Evolutionary conservation across 2,113 vertebrate genomes (phyloP), one percentile per base, ranked within the genome.

Genomic region (Cryptomyrus ogoouensis): DNA sequence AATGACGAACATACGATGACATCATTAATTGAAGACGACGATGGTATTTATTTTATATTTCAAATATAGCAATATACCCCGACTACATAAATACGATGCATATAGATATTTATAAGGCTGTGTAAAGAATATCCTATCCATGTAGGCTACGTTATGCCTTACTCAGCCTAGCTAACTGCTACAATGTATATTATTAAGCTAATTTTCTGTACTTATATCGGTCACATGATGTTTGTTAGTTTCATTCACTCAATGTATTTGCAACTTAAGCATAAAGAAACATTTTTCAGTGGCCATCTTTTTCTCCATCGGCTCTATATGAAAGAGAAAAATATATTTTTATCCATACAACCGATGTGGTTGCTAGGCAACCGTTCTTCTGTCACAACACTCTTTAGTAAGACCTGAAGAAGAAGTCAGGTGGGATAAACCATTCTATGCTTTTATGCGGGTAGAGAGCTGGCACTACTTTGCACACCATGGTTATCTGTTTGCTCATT

Each of bases 341-440:
- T 89, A 35, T 53, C 42, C 53, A 62, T 66, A 66, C 15, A 90
- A 88, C 58, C 47, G 42, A 83, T 86, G 52, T 74, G 88, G 90
- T 90, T 90, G 90, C 90, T 88, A 88, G 47, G 90, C 90, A 88
- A 90, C 90, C 46, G 70, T 52, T 87, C 35, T 70, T 90, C 90
- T 70, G 84, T 88, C 84, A 87, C 66, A 88, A 88, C 90, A 88
- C 74, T 90, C 31, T 85, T 46, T 83, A 88, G 83, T 80, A 49
- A 83, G 31, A 47, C 35, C 35, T 42, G 52, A 53, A 90, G 66
- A 90, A 88, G 58, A 21, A 31, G 87, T 39, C 74, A 88, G 90
- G 50, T 90, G 90, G 90, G 44, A 39, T 53, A 62, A 83, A 90
- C 87, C 90, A 90, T 88, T 49, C 10, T 46, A 31, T 15, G 8